A percentile compares a stretch with the other conserved stretches of the same genome.
Conservation (phyloP, 2,888 invertebrate genomes). For the Tridacna gigas region DNA sequence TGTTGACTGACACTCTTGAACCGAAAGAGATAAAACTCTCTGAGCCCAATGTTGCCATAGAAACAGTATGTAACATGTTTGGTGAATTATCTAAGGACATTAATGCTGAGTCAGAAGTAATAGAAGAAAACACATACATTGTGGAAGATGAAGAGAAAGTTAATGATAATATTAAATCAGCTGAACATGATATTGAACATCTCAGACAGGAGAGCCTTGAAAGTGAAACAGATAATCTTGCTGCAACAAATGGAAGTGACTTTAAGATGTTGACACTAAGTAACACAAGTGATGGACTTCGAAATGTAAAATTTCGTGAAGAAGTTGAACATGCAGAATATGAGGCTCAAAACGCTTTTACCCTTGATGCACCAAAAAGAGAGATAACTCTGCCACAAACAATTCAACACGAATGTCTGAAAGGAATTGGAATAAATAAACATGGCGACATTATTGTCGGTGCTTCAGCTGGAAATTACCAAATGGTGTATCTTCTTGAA, state of each 20-base stretch:
- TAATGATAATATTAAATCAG: slow-evolving; percentile 69
- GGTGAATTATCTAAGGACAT: slow-evolving; percentile 67
- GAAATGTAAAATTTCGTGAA: slow-evolving; percentile 68
- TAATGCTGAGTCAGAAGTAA: slow-evolving; percentile 19
- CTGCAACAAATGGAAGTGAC: slow-evolving; percentile 63
- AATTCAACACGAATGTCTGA: slow-evolving; percentile 76
- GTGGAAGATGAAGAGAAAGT: slow-evolving; percentile 63
- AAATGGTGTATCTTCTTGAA: slow-evolving; percentile 76
- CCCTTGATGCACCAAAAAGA: slow-evolving; percentile 66
- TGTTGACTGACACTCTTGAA: slow-evolving; percentile 62
- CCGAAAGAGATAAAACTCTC: slow-evolving; percentile 60
- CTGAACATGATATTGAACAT: slow-evolving; percentile 63
- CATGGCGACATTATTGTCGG: slow-evolving; percentile 78
- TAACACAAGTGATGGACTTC: slow-evolving; percentile 70
- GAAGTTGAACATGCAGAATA: slow-evolving; percentile 67
- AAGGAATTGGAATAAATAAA: slow-evolving; percentile 76
- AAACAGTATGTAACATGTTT: slow-evolving; percentile 78
- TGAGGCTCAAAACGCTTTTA: slow-evolving; percentile 66
- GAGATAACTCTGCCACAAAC: slow-evolving; percentile 73
- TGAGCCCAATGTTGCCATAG: slow-evolving; percentile 75
- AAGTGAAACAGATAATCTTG: slow-evolving; percentile 49
- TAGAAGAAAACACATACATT: slow-evolving; percentile 31
- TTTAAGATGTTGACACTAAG: slow-evolving; percentile 74
- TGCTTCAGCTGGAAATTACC: slow-evolving; percentile 66
- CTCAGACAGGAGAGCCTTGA: slow-evolving; percentile 54